These are phyloP conservation scores for Portunus trituberculatus DNA, from an alignment of 1,140 invertebrate species.

Conservation along the genomic window DNA sequence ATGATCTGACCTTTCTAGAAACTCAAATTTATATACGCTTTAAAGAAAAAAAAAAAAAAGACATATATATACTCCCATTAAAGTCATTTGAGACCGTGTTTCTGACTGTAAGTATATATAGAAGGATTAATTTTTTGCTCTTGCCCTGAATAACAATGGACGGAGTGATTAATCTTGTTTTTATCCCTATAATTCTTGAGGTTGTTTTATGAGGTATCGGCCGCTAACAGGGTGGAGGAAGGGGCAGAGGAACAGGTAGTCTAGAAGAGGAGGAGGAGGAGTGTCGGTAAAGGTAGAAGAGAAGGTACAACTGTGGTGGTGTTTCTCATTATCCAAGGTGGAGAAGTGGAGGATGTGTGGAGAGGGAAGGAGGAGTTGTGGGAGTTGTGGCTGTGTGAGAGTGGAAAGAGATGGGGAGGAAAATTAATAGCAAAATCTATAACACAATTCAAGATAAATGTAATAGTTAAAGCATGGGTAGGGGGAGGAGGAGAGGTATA, in stretches of 20 bases:
- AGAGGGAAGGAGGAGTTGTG: no score
- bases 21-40: not conserved
- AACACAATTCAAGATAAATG: no score
- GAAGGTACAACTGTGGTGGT: not conserved
- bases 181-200: not conserved
- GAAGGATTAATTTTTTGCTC: not conserved
- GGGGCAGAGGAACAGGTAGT: not conserved
- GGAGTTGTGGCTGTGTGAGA: no score
- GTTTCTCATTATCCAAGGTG: no score
- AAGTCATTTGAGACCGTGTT: not conserved
- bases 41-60: not conserved
- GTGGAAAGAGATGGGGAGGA: no score
- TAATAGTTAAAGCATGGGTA: no score
- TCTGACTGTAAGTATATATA: slow-evolving; percentile 13
- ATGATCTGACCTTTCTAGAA: not conserved
- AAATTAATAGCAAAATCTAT: no score
- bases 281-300: not conserved
- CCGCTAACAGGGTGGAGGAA: slow-evolving; percentile 16
- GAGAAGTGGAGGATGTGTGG: no score
- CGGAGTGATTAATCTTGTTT: not conserved
- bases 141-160: not conserved
- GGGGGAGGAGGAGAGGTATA: no score
- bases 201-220: slow-evolving; percentile 21
- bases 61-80: slow-evolving; percentile 13
- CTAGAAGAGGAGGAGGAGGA: not conserved